Percentiles rank a stretch among this genome's conserved stretches.
Conservation (phyloP, 2,113 vertebrate genomes). For the Pterocles burchelli region DNA sequence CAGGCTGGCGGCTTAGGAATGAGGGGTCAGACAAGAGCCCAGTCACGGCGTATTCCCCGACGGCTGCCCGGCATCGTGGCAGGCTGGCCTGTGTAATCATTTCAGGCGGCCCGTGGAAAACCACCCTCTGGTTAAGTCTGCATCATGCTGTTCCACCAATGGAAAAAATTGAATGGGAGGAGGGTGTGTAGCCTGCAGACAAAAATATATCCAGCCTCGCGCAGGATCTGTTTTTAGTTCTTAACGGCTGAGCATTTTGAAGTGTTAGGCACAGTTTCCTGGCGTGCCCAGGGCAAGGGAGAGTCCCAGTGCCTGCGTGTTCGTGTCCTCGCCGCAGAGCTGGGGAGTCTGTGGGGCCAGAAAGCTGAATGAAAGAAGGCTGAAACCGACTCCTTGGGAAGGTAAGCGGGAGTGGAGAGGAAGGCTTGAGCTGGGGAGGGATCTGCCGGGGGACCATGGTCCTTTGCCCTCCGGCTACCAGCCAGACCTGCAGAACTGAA, state of each 20-base stretch:
- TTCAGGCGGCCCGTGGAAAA: constrained; percentile 82
- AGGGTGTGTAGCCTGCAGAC: constrained; percentile 82
- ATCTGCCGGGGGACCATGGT: not conserved
- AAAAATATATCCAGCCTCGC: constrained; percentile 76
- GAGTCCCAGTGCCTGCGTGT: constrained; percentile 62
- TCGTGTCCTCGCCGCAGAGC: not conserved
- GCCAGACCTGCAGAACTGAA: not conserved
- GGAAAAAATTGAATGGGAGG: constrained; percentile 84
- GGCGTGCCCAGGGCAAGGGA: constrained; percentile 61
- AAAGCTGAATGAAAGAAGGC: not conserved
- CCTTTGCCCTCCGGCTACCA: not conserved
- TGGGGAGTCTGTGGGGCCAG: not conserved
- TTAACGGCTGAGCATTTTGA: constrained; percentile 68
- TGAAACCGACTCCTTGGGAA: not conserved
- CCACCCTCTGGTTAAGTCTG: constrained; percentile 80
- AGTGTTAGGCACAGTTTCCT: constrained; percentile 80
- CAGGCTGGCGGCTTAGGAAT: constrained; percentile 82
- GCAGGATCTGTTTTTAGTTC: constrained; percentile 81
- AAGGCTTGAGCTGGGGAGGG: not conserved
- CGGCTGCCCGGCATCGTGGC: constrained; percentile 76
- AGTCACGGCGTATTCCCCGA: constrained; percentile 80
- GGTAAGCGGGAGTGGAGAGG: constrained; percentile 44
- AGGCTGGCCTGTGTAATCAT: constrained; percentile 71
- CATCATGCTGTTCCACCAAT: constrained; percentile 80
- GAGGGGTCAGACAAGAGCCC: constrained; percentile 83